Evolutionary conservation across 2,113 vertebrate genomes (phyloP).

Genomic region (Lepidothrix coronata): DNA sequence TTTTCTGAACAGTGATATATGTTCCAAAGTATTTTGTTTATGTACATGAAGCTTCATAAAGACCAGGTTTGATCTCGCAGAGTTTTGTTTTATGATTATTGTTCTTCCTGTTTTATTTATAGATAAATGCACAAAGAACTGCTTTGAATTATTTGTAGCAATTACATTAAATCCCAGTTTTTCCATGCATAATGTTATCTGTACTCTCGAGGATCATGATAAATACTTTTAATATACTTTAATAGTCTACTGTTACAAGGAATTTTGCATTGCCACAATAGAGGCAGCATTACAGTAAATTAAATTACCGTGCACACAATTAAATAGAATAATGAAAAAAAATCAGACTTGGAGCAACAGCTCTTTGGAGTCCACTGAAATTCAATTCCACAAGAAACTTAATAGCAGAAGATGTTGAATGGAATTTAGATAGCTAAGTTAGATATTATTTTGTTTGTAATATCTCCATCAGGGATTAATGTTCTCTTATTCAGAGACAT

Average conservation of each 20-base stretch:
- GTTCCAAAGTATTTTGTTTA: slow-evolving; percentile 16
- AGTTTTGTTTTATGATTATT: slow-evolving; percentile 34
- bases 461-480: slow-evolving; percentile 68
- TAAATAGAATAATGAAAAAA: slow-evolving; percentile 69
- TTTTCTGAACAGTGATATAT: not conserved
- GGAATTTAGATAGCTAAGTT: slow-evolving; percentile 57
- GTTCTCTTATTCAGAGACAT: slow-evolving; percentile 47
- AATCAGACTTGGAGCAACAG: slow-evolving; percentile 39
- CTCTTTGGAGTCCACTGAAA: slow-evolving; percentile 59
- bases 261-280: slow-evolving; percentile 64
- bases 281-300: slow-evolving; percentile 65
- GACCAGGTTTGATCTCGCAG: slow-evolving; percentile 16
- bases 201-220: slow-evolving; percentile 65
- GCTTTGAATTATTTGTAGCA: slow-evolving; percentile 65
- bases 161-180: slow-evolving; percentile 56
- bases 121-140: slow-evolving; percentile 38
- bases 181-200: slow-evolving; percentile 45
- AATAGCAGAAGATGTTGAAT: slow-evolving; percentile 38
- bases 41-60: not conserved
- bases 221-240: slow-evolving; percentile 78
- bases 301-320: slow-evolving; percentile 72
- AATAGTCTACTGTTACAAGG: slow-evolving; percentile 67
- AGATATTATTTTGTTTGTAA: slow-evolving; percentile 44
- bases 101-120: slow-evolving; percentile 21
- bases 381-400: slow-evolving; percentile 51